Base-by-base conservation (phyloP, 2,113 vertebrate genomes). In the Bubo bubo region DNA sequence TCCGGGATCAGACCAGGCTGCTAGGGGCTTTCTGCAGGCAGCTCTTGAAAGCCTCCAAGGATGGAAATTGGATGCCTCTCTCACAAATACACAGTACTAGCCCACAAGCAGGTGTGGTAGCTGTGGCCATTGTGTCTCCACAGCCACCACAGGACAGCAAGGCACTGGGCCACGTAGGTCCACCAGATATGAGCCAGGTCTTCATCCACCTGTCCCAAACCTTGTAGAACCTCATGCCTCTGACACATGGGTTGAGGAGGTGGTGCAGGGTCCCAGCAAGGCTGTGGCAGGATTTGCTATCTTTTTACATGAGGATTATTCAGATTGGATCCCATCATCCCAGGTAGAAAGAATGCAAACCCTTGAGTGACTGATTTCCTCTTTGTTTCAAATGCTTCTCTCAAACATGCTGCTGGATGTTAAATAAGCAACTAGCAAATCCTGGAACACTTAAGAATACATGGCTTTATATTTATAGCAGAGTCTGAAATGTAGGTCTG, bases 111-210 rank as follows among this genome's bases (percentile, higher is more conserved):
- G n/a, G 76, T 32, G 20, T 43, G 8, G 14, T 20, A 47, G 13
- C 68, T 45, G 24, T 39, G 35, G 32, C 27, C 1, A 0, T 41
- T 58, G 34, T 0, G 0, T 41, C 24, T 35, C 12, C 22, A 27
- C 18, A 34, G 39, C 52, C 4, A 1, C 27, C 4, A 5, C 53
- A 56, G 26, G n/a, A n/a, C 39, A 67, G 26, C 17, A 56, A 67
- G 32, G 49, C 59, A 30, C 27, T 19, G 14, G 67, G 16, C n/a
- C 22, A 9, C 13, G 19, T 56, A 56, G 8, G 12, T 52, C 14
- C 39, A 22, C 49, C 50, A 80, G 26, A 18, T 55, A 35, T 0
- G 2, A 89, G 15, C 35, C 0, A 4, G 12, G 17, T 67, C 52
- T 72, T 47, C 63, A 60, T 58, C 30, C 14, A 22, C 30, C 37